Percentiles rank a stretch among this genome's conserved stretches.
Evolutionary conservation across 2,113 vertebrate genomes (phyloP).

Genomic region (Phrynocephalus versicolor): DNA sequence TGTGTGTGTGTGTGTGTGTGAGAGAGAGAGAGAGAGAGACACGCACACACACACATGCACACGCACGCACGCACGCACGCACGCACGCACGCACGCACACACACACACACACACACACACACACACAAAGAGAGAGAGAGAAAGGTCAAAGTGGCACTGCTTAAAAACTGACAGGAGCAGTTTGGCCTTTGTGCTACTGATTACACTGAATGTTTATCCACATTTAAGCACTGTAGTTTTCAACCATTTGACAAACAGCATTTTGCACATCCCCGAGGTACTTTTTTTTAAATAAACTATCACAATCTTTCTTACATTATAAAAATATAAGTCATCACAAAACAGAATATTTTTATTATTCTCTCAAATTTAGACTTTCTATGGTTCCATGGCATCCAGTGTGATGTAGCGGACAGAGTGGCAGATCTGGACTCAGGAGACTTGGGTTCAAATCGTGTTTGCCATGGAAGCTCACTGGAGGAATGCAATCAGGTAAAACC

Average conservation of each 20-base stretch:
- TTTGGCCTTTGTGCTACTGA: not conserved
- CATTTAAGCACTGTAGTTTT: not conserved
- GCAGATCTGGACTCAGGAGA: no score
- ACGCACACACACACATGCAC: no score
- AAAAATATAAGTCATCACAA: not conserved
- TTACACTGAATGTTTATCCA: not conserved
- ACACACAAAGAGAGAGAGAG: no score
- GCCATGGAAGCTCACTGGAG: no score
- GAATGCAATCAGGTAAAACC: no score
- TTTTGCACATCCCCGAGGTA: not conserved
- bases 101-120: no score
- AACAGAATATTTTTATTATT: not conserved
- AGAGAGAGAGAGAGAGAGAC: no score
- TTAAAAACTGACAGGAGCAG: constrained; percentile 2
- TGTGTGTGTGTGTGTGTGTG: no score
- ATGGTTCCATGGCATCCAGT: not conserved
- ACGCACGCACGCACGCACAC: no score
- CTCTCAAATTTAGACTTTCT: not conserved
- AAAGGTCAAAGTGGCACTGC: not conserved
- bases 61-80: no score
- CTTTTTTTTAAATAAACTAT: not conserved
- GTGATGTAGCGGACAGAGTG: no score
- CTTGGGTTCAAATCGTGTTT: no score
- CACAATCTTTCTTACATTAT: not conserved
- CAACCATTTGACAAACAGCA: not conserved